These are phyloP conservation scores for Ladona fulva DNA, from an alignment of 1,140 invertebrate genomes.

Conservation along the genomic window DNA sequence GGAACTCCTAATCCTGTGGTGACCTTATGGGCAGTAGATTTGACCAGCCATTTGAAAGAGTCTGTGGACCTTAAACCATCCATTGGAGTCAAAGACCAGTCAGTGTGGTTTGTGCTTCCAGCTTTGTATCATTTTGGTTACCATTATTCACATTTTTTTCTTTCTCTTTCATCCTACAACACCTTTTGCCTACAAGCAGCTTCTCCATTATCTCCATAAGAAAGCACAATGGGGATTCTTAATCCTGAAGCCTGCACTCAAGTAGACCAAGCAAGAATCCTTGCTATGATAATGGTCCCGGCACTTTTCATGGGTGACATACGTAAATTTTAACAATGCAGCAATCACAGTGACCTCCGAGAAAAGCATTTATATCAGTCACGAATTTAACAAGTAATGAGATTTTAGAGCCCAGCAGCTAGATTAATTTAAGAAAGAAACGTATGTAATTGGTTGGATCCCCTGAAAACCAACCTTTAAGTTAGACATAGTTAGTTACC, in stretches of 20 bases:
- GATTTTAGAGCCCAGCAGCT: too few species aligned
- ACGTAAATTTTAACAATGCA: too few species aligned
- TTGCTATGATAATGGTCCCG: too few species aligned
- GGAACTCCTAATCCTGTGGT: conserved; percentile 62
- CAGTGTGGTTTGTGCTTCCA: conserved; percentile 27
- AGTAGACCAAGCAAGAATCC: not conserved
- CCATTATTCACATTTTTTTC: not conserved
- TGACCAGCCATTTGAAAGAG: conserved; percentile 33
- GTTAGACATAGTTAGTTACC: too few species aligned
- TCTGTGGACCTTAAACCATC: conserved; percentile 29
- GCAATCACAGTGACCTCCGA: too few species aligned
- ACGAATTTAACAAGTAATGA: too few species aligned
- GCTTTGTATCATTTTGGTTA: not conserved
- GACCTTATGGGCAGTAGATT: conserved; percentile 58
- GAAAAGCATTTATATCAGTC: too few species aligned
- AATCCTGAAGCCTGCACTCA: not conserved
- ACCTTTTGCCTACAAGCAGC: not conserved
- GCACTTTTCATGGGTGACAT: too few species aligned
- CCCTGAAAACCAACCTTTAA: too few species aligned
- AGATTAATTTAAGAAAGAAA: too few species aligned
- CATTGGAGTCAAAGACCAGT: conserved; percentile 30
- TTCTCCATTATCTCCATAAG: not conserved
- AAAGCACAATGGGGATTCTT: not conserved
- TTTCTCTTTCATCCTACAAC: not conserved
- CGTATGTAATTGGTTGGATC: too few species aligned